Percentiles rank a stretch among this genome's conserved stretches.
Evolutionary conservation across 2,888 invertebrate species (phyloP).

Genomic region (Orchesella flavescens): DNA sequence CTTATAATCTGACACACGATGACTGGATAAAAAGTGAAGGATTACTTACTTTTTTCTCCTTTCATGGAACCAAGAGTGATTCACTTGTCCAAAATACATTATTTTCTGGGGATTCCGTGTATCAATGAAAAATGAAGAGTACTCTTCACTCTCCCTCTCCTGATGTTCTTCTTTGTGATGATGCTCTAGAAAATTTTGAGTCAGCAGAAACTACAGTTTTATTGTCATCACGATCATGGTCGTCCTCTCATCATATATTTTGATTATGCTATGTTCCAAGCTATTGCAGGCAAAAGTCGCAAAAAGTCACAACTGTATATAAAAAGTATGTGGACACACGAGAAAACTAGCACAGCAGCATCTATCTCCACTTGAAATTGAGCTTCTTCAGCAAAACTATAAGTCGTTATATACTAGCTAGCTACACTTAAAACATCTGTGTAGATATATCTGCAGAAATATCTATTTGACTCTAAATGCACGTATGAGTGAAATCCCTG

Average conservation of each 20-base stretch:
- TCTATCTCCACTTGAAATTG: slow-evolving; percentile 25
- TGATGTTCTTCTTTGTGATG: neutral
- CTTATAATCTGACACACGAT: too few relatives aligned
- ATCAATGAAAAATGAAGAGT: slow-evolving; percentile 49
- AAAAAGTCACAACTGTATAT: too few relatives aligned
- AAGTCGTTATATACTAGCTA: neutral
- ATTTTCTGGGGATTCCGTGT: neutral
- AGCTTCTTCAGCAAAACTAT: slow-evolving; percentile 29
- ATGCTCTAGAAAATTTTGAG: slow-evolving; percentile 29
- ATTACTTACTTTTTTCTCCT: neutral
- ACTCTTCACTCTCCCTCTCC: slow-evolving; percentile 8
- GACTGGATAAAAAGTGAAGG: too few relatives aligned
- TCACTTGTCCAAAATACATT: too few relatives aligned
- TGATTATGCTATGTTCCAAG: slow-evolving; percentile 12
- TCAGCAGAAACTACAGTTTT: slow-evolving; percentile 42
- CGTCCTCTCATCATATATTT: slow-evolving; percentile 22
- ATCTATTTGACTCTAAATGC: too few relatives aligned
- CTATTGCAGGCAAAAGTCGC: too few relatives aligned
- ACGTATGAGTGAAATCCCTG: slow-evolving; percentile 12
- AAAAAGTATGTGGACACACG: neutral
- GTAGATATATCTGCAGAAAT: neutral
- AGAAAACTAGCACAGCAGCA: slow-evolving; percentile 13
- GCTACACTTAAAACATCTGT: neutral
- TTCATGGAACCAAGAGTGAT: slow-evolving; percentile 17
- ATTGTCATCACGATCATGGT: slow-evolving; percentile 50